Base-by-base conservation (phyloP, 2,888 invertebrate genomes). In the Eupithecia subfuscata region DNA sequence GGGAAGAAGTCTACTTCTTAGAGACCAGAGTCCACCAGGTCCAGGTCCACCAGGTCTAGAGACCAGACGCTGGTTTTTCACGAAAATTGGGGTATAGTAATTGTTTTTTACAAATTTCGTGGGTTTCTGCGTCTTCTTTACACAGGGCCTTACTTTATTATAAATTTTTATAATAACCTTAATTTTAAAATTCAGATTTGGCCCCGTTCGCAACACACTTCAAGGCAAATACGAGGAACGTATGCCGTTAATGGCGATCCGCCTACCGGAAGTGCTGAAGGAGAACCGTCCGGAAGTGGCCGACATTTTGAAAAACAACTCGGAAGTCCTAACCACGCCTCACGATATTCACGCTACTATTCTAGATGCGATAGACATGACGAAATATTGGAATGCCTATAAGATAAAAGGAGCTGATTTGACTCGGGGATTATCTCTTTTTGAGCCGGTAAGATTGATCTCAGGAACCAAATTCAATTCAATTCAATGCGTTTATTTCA, bases 341-440 rank as follows among this genome's bases (percentile, higher is more conserved):
- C 99, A 98, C 86, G 99, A 99, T 89, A 95, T 99, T 48, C 96
- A 98, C 89, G 96, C 84, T 14, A 84, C 84, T 0, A 8, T 99
- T 4, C 89, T 96, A 79, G 96, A 97, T 83, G 95, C 97, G 0
- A 85, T 98, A 9, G 92, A 96, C 76, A 87, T 96, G 83, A 85
- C 84, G 22, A 70, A 83, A 1, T 86, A 92, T 11, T 89, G 87
- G 74, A 88, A 92, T 70, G 73, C 84, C 2, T 90, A 93, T 77
- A 90, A 86, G 43, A 91, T 94, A 0, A 74, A 81, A 0, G 96
- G 96, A 0, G 95, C 96, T 75, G 92, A 96, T 52, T 86, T 90
- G 25, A 87, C 95, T 4, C 92, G 97, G 75, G 96, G 95, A 0
- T 89, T 97, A 77, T 96, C 96, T 8, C 88, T 97, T 60, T 95